Conservation (phyloP, 2,797 vertebrate species). For the Eulemur albifrons region DNA sequence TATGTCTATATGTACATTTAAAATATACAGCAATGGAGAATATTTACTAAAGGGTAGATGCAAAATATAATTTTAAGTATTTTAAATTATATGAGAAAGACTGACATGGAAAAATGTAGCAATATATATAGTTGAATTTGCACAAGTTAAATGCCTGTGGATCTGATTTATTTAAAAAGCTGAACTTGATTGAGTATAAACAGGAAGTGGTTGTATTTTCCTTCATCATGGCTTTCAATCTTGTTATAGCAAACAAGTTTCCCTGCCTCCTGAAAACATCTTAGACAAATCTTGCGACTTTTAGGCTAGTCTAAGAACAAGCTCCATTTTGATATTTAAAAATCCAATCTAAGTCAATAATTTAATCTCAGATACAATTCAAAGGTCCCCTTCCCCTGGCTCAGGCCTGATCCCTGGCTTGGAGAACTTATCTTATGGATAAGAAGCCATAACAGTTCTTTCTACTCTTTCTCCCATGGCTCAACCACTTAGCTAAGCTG, state of each 20-base stretch:
- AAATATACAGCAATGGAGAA: neutral
- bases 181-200: slow-evolving; percentile 36
- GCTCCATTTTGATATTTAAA: neutral
- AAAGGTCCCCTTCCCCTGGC: neutral
- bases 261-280: neutral
- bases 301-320: slow-evolving; percentile 18
- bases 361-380: neutral
- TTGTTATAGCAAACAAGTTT: neutral
- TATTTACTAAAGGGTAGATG: slow-evolving; percentile 17
- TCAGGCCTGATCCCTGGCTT: neutral
- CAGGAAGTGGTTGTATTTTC: slow-evolving; percentile 41
- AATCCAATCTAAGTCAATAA: neutral
- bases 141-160: neutral
- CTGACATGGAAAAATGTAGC: neutral
- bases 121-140: neutral
- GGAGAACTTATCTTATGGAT: neutral
- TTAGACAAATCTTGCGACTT: slow-evolving; percentile 28
- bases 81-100: slow-evolving; percentile 18
- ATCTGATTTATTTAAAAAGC: slow-evolving; percentile 38
- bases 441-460: slow-evolving; percentile 4
- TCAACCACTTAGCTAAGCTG: neutral
- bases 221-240: slow-evolving; percentile 36
- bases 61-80: slow-evolving; percentile 48
- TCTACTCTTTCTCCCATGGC: neutral
- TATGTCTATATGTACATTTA: slow-evolving; percentile 1